phyloP scores from a whole-genome alignment of 2,113 vertebrate genomes.

The Cochlearius cochlearius region DNA sequence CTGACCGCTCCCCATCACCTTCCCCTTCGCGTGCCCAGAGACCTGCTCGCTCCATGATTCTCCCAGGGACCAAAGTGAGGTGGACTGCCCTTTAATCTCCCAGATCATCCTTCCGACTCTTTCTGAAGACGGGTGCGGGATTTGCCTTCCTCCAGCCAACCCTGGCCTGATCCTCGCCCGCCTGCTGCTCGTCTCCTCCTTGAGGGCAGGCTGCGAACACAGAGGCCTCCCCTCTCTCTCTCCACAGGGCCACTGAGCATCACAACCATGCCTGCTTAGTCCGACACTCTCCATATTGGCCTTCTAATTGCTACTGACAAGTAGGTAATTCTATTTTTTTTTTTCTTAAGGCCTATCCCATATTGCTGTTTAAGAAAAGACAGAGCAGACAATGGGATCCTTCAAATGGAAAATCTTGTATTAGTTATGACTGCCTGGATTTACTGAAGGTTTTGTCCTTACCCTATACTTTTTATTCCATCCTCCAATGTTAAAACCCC shows the following conservation, averaged over 20 bases:
- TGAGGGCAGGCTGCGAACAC: not conserved
- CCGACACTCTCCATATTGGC: fast-evolving
- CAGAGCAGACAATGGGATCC: not conserved
- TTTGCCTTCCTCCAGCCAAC: fast-evolving
- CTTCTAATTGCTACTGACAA: not conserved
- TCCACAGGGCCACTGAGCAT: not conserved
- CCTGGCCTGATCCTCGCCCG: fast-evolving
- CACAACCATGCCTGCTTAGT: not conserved
- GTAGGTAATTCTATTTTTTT: not conserved
- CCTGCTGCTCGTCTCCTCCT: not conserved
- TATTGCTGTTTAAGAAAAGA: not conserved
- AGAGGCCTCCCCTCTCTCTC: not conserved
- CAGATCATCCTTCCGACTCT: fast-evolving
- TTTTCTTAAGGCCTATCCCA: not conserved
- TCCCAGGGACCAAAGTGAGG: not conserved
- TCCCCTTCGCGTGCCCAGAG: fast-evolving
- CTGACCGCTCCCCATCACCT: fast-evolving
- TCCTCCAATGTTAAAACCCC: not conserved
- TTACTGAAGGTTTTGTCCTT: not conserved
- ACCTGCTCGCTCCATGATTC: fast-evolving
- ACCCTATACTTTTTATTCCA: not conserved
- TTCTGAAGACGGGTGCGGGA: fast-evolving
- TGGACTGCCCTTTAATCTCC: fast-evolving
- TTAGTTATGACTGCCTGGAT: not conserved
- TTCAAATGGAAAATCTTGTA: not conserved